Evolutionary conservation across 2,888 invertebrate species (phyloP), one percentile per base, ranked within the genome.

Genomic region (Theristus sp.): DNA sequence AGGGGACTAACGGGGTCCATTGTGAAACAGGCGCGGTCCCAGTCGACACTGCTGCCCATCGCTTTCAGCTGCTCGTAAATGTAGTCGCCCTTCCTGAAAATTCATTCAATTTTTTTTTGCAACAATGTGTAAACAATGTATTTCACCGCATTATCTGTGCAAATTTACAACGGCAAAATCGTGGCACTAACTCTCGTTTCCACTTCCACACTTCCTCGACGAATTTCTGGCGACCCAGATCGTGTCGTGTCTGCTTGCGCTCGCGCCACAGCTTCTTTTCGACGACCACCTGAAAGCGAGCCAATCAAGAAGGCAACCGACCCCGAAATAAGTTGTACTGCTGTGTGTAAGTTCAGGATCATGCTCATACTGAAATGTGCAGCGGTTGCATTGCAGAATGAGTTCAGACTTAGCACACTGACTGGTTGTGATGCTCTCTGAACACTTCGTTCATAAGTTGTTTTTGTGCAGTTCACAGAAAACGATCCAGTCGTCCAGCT

Each of bases 191-290:
- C 84, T 88, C 86, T 62, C 86, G 81, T 71, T 90, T 90, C 96
- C 96, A 98, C 62, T 88, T 82, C 94, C 93, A 94, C 31, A 96
- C 84, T 73, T 87, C 70, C 54, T 89, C 84, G 60, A 90, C 83
- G 74, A 98, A 99, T 68, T 84, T 84, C 60, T 93, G 89, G 60
- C 96, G 80, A 0, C 98, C 98, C n/a, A 98, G 76, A 71, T 96
- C 89, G 73, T 96, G 90, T 20, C 96, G 81, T 0, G 86, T 86
- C 70, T 85, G 81, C 67, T 84, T 81, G 70, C 85, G 83, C 69
- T 93, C 91, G 46, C 86, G 82, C 86, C 87, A 87, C 2, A 98
- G 71, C 69, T 88, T 86, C 75, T 94, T 96, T 76, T 98, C 98
- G 0, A 99, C 98, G 0, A 98, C 90, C 24, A 94, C 67, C 62